Evolutionary conservation across 1,140 invertebrate genomes (phyloP), one percentile per base, ranked within the genome.

Genomic region (Pseudachorutes palmiensis): DNA sequence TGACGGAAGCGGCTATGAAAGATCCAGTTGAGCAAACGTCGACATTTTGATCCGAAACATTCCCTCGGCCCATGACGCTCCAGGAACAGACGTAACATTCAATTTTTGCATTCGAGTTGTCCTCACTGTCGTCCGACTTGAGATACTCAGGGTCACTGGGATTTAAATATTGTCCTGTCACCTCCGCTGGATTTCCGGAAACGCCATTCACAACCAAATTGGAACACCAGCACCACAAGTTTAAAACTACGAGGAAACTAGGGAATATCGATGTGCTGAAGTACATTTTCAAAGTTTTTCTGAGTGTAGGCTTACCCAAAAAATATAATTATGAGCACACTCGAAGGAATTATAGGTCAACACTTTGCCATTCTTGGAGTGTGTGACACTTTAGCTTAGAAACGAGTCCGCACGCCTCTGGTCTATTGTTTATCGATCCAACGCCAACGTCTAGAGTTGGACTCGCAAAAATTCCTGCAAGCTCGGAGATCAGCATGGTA

Each of bases 41-140:
- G 28, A 61, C 63, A 5, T 19, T 32, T 28, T 29, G 31, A 5
- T 2, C 30, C 9, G 62, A 16, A 30, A 9, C 30, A n/a, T 68
- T 68, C 28, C 26, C 29, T 1, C 9, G 19, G 36, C 26, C 30
- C 2, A n/a, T 41, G 0, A 31, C 1, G 9, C 41, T 57, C 69
- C 69, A 73, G 30, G 61, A 66, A 57, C 72, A 73, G 51, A 71
- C 64, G 62, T 73, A 73, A 41, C 72, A 73, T 19, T 36, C 3
- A 29, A 64, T 24, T 5, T 5, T 24, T 36, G 41, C 45, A 51
- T 26, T 19, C 19, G 36, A 41, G 36, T 41, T 41, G 5, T 19
- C 19, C n/a, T n/a, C n/a, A n/a, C n/a, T n/a, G n/a, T n/a, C n/a
- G n/a, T n/a, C n/a, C n/a, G n/a, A n/a, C n/a, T n/a, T n/a, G n/a